phyloP scores from a whole-genome alignment of 2,888 invertebrate genomes.

The Latheticus oryzae region DNA sequence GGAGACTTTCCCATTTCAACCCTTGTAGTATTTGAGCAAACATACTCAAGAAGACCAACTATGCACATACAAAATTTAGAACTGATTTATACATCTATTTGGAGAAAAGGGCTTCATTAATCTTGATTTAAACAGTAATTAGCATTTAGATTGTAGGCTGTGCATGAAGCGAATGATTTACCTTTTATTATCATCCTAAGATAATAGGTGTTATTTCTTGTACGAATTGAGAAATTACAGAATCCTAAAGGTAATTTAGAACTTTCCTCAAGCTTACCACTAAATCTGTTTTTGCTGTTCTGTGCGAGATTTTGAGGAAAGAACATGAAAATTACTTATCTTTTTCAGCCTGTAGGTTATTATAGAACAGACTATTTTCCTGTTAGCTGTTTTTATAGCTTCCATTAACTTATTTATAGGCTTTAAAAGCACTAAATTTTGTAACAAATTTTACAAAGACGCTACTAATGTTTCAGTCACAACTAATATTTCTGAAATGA shows the following conservation, averaged over 20 bases:
- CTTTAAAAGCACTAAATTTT: too few species aligned
- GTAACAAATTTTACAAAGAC: too few species aligned
- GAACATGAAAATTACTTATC: constrained; percentile 2
- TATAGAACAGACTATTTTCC: neutral
- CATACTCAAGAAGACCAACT: constrained; percentile 18
- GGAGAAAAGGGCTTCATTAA: constrained; percentile 15
- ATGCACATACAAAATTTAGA: constrained; percentile 10
- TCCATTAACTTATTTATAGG: too few species aligned
- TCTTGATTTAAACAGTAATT: constrained; percentile 27
- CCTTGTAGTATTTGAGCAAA: constrained; percentile 10
- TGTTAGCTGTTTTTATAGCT: neutral
- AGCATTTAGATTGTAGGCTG: constrained; percentile 8
- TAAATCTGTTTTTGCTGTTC: neutral
- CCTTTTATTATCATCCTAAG: neutral
- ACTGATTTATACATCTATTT: constrained; percentile 20
- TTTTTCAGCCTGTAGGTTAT: neutral
- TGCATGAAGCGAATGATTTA: neutral
- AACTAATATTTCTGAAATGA: constrained; percentile 1
- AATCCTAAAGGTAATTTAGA: too few species aligned
- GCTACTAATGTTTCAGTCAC: constrained; percentile 4
- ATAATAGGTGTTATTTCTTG: too few species aligned
- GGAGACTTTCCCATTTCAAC: constrained; percentile 3
- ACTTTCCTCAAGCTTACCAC: neutral
- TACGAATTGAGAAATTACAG: too few species aligned
- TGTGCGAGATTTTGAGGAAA: constrained; percentile 4